Evolutionary conservation across 2,113 vertebrate genomes (phyloP).

Genomic region (Phalacrocorax brasilianus): DNA sequence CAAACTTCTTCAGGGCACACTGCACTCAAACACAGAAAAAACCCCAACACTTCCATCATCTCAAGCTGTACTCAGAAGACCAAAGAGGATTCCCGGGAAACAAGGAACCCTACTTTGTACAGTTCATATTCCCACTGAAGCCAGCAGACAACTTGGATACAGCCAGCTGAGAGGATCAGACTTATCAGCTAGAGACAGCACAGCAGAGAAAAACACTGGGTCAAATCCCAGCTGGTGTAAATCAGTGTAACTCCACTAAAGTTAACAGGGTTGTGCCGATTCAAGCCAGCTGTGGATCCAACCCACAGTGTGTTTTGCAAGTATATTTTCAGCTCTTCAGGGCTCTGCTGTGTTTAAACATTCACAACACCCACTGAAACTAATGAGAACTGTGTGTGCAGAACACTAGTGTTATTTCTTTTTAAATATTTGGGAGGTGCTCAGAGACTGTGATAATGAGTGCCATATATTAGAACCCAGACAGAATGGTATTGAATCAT

Average conservation of each 20-base stretch:
- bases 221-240: neutral
- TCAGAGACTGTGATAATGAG: constrained; percentile 37
- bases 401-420: constrained; percentile 37
- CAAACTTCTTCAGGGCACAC: neutral
- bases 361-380: constrained; percentile 47
- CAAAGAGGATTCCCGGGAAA: neutral
- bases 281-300: constrained; percentile 29
- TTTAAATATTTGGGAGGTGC: constrained; percentile 57
- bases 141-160: neutral
- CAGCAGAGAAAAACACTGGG: neutral
- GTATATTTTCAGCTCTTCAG: constrained; percentile 54
- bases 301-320: constrained; percentile 51
- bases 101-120: neutral
- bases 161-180: neutral
- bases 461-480: constrained; percentile 39
- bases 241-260: neutral
- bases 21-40: neutral
- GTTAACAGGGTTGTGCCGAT: neutral
- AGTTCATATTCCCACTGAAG: neutral
- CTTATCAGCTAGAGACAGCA: neutral
- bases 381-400: constrained; percentile 50
- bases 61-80: neutral
- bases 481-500: constrained; percentile 34
- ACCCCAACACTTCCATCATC: neutral
- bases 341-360: constrained; percentile 33